Evolutionary conservation across 30 jellyfish, hydroid and myxozoan species (phyloP).

Genomic region (Cassiopea andromeda): DNA sequence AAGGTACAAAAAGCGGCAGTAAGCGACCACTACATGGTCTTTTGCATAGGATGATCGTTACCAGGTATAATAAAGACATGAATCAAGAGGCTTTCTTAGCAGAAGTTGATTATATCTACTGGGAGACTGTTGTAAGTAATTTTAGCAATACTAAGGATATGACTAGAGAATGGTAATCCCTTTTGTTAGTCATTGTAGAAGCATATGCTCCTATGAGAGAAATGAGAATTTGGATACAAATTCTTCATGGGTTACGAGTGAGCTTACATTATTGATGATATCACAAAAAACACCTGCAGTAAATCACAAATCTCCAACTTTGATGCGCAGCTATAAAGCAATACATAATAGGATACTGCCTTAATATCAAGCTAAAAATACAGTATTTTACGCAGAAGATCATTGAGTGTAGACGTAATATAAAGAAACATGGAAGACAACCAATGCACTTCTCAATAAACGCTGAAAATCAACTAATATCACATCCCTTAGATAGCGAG

Average conservation of each 20-base stretch:
- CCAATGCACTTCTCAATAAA: no score
- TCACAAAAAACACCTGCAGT: not conserved
- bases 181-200: not conserved
- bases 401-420: not conserved
- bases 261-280: not conserved
- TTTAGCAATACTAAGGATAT: not conserved
- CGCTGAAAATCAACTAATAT: no score
- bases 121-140: not conserved
- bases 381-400: no score
- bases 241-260: slow-evolving; percentile 3
- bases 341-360: not conserved
- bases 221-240: slow-evolving; percentile 30
- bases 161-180: slow-evolving; percentile 1
- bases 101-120: not conserved
- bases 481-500: no score
- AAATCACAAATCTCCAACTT: not conserved
- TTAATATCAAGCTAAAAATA: not conserved
- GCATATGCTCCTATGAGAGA: slow-evolving; percentile 29
- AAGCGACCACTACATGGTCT: not conserved
- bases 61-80: slow-evolving; percentile 1
- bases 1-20: not conserved
- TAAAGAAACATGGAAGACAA: not conserved
- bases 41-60: slow-evolving; percentile 5
- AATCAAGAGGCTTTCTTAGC: not conserved
- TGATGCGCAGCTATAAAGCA: slow-evolving; percentile 17